phyloP scores from a whole-genome alignment of 1,140 invertebrate genomes.

The Philopotamus ludificatus region DNA sequence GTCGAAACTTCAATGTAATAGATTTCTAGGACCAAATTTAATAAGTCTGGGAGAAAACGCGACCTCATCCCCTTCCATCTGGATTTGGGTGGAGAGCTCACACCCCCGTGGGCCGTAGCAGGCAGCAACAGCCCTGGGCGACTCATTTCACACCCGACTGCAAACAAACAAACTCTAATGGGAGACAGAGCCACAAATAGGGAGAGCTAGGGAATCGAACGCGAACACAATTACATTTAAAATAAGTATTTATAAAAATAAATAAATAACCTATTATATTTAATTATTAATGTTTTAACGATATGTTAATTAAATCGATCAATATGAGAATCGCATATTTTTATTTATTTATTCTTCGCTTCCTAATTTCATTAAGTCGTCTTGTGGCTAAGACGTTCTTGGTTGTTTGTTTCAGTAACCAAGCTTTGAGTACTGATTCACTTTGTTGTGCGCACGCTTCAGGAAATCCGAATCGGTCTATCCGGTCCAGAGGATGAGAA shows the following conservation, averaged over 20 bases:
- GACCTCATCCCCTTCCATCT: too few relatives aligned
- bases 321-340: too few relatives aligned
- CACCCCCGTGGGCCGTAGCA: not conserved
- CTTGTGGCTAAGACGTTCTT: not conserved
- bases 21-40: not conserved
- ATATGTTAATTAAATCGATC: too few relatives aligned
- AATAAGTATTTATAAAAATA: too few relatives aligned
- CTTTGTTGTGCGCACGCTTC: conserved; percentile 26
- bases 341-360: too few relatives aligned
- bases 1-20: not conserved
- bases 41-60: too few relatives aligned
- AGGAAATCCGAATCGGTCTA: conserved; percentile 10
- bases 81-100: conserved; percentile 12
- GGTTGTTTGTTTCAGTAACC: conserved; percentile 19
- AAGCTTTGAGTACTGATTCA: conserved; percentile 17
- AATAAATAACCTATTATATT: too few relatives aligned
- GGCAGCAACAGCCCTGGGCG: conserved; percentile 19
- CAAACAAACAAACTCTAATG: conserved; percentile 32
- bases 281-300: too few relatives aligned
- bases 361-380: too few relatives aligned
- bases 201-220: conserved; percentile 18
- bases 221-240: too few relatives aligned
- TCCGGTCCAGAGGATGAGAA: conserved; percentile 10
- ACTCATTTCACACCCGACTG: conserved; percentile 31
- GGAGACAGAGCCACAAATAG: conserved; percentile 17